phyloP scores from a whole-genome alignment of 2,797 vertebrate genomes.

The Melanotaenia boesemani region DNA sequence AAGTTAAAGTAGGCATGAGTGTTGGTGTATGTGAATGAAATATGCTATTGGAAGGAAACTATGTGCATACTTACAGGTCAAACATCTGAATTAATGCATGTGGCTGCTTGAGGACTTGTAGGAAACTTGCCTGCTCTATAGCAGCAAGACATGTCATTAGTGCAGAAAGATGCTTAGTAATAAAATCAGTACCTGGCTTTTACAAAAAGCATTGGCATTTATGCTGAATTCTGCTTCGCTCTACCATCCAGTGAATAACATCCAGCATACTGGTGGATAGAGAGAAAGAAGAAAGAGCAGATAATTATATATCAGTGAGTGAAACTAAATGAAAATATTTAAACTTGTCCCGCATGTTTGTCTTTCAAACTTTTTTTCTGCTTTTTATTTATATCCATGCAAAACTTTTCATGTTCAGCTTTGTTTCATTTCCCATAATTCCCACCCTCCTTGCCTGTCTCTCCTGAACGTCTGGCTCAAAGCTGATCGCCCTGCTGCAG shows the following conservation, averaged over 20 bases:
- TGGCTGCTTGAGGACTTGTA: conserved; percentile 21
- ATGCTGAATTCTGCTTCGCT: conserved; percentile 16
- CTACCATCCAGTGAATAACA: conserved; percentile 54
- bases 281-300: neutral
- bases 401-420: conserved; percentile 55
- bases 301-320: conserved; percentile 52
- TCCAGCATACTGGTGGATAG: conserved; percentile 32
- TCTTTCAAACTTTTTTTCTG: conserved; percentile 33
- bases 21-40: conserved; percentile 14
- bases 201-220: conserved; percentile 34
- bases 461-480: conserved; percentile 58
- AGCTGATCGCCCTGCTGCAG: conserved; percentile 44
- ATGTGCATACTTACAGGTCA: conserved; percentile 2
- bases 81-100: conserved; percentile 21
- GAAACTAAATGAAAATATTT: conserved; percentile 42
- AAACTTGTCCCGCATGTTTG: conserved; percentile 30
- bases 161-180: conserved; percentile 67
- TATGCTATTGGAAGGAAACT: conserved; percentile 15
- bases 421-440: conserved; percentile 81
- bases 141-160: conserved; percentile 44
- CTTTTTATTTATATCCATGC: conserved; percentile 38
- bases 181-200: conserved; percentile 65
- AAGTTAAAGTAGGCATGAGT: conserved; percentile 1
- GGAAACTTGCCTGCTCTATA: conserved; percentile 36
- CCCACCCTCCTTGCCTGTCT: conserved; percentile 57